Base-by-base conservation (phyloP, 2,888 invertebrate genomes). In the Crossocerus cetratus region DNA sequence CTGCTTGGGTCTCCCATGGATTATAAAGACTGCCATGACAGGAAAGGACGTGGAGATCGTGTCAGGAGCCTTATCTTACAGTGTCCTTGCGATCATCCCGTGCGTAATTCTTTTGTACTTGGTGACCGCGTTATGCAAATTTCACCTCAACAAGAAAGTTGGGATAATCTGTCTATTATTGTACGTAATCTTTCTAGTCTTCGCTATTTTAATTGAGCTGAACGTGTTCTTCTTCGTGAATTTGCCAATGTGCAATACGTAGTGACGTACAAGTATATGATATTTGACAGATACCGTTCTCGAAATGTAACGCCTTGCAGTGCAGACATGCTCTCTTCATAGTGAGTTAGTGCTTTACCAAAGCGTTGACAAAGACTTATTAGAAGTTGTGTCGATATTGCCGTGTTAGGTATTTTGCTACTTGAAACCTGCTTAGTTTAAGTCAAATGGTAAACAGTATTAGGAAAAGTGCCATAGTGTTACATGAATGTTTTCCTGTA, bases 1-100 rank as follows among this genome's bases (percentile, higher is more conserved):
- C 62, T 96, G 97, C 2, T 91, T 97, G 55, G 96, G 96, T 1
- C 88, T 96, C 22, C 97, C 97, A 0, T 97, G 97, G 97, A 93
- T 96, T 66, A 94, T 97, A 80, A 95, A 94, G 87, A 94, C 94
- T 2, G 88, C 94, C 77, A 90, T 93, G 58, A 87, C 92, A 57
- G 89, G 92, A 2, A 90, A 86, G 0, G 90, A 91, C 70, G 93
- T 97, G 0, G 86, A 91, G 61, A 95, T 98, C 72, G 93, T 94
- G 83, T 97, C 97, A 0, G 92, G 93, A 1, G 96, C 96, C 0
- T 93, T 98, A 49, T 95, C 94, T 82, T 97, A 96, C 89, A 96
- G 96, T 3, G 94, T 97, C 11, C 91, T 95, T 55, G 95, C 95
- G 1, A 92, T 98, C 0, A 91, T 98, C 20, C 88, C 94, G 0